phyloP scores from a whole-genome alignment of 2,888 invertebrate species.

The Portevinia maculata region DNA sequence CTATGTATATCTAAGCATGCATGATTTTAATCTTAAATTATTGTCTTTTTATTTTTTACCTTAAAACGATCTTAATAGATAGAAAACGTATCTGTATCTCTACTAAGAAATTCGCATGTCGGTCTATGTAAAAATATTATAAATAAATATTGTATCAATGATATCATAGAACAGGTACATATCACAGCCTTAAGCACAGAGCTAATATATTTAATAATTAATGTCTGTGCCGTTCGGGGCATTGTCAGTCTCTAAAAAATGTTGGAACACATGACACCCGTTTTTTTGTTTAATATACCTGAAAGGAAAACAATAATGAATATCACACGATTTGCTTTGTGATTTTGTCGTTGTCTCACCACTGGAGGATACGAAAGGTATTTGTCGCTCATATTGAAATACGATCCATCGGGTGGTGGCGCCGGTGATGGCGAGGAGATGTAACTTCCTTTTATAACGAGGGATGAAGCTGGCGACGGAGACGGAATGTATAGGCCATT shows the following conservation, averaged over 20 bases:
- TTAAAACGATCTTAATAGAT: not conserved
- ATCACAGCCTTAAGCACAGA: constrained; percentile 81
- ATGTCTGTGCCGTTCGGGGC: constrained; percentile 46
- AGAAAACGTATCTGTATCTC: not conserved
- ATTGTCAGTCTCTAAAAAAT: constrained; percentile 58
- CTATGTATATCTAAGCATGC: constrained; percentile 13
- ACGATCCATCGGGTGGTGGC: constrained; percentile 81
- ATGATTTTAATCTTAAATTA: constrained; percentile 16
- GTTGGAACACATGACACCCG: constrained; percentile 35
- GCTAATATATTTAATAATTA: not conserved
- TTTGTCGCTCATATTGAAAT: constrained; percentile 82
- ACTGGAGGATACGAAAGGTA: constrained; percentile 82
- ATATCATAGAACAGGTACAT: constrained; percentile 79
- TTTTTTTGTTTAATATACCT: constrained; percentile 59
- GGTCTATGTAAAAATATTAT: constrained; percentile 2
- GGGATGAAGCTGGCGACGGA: constrained; percentile 80
- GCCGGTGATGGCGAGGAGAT: constrained; percentile 82
- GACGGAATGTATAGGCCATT: constrained; percentile 81
- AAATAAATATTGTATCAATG: constrained; percentile 68
- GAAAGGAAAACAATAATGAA: not conserved
- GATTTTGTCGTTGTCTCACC: constrained; percentile 76
- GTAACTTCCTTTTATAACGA: constrained; percentile 81
- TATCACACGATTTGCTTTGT: not conserved
- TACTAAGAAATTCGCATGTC: constrained; percentile 2
- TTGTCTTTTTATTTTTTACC: constrained; percentile 9